Base-by-base conservation (phyloP, 2,888 invertebrate species). In the Meteorus cinctellus region DNA sequence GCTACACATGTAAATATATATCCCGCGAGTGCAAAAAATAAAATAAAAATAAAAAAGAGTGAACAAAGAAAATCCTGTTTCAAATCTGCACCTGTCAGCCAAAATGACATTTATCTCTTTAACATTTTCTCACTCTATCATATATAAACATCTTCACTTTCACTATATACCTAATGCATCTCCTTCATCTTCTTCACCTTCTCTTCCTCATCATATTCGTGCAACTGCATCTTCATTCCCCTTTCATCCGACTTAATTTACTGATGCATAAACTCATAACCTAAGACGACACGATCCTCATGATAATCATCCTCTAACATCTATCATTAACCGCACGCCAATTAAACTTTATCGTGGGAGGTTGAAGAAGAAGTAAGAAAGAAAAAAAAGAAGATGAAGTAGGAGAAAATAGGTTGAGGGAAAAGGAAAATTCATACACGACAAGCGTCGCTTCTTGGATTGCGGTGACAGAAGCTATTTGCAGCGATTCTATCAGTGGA, bases 281-380 rank as follows among this genome's bases (percentile, higher is more conserved):
- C 34, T 29, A 29, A 36, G 19, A 29, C 45, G 72, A 72, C 72
- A 72, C 72, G 76, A 77, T 80, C 78, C 76, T 77, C 77, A 65
- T 65, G 36, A 72, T 72, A 27, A 72, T 63, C 36, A 36, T 29
- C 62, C 41, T 27, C 27, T 63, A 72, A 72, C 63, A 63, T 72
- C 72, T 63, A 72, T 63, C 72, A 72, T 72, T 72, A 72, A 72
- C 63, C n/a, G 72, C 29, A 31, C 19, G 72, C 29, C 72, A 72
- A 72, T 72, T 72, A 72, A 72, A 72, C 62, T 41, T 63, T 45
- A 59, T 60, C 69, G 60, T 60, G 59, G 69, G 59, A 34, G 69
- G 31, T 59, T 19, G 60, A 70, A 60, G 70, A 59, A 8, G n/a
- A 4, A 69, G 34, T 55, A 29, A 19, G 24, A 24, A 24, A 24